Evolutionary conservation across 2,888 invertebrate genomes (phyloP), one percentile per base, ranked within the genome.

Genomic region (Drosophila cracens): DNA sequence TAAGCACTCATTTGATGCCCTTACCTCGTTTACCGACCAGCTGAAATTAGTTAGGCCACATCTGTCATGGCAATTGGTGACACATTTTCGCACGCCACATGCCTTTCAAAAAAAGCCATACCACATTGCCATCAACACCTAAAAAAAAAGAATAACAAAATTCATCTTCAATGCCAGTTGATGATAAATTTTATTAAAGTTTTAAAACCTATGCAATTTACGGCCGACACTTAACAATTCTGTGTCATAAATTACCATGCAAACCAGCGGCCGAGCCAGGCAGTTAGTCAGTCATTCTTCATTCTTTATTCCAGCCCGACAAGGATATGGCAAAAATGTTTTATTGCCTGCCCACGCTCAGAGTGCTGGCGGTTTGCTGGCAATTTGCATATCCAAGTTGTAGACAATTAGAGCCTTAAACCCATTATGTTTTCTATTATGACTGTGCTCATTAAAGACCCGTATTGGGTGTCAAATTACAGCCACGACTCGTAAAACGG

Each of bases 131-230:
- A n/a, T 48, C 25, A 52, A 31, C 34, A 65, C 11, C n/a, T 10
- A 46, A 8, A 34, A 10, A 18, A 36, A 11, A 7, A 7, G 40
- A 11, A 16, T 21, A 11, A 33, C 33, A 33, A 40, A 43, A 13
- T 7, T 18, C 46, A 31, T 27, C 43, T 58, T n/a, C 21, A 56
- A 31, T 43, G 53, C 40, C 51, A 57, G 54, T 56, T 71, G 76
- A 78, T 84, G 82, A 84, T 87, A 87, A 78, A 84, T 82, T 82
- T 74, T 70, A 73, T 78, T 66, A 59, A 74, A 84, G 77, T 81
- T 73, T 61, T 38, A 49, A 70, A 68, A 68, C 61, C 57, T 56
- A 69, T 77, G 73, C 59, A 76, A 75, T 74, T 75, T 74, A 66
- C 59, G 68, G 73, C 57, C 69, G 54, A 40, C 74, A 70, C 61